A percentile compares a stretch with the other conserved stretches of the same genome.
Evolutionary conservation across 1,140 invertebrate genomes (phyloP).

Genomic region (Triops longicaudatus): DNA sequence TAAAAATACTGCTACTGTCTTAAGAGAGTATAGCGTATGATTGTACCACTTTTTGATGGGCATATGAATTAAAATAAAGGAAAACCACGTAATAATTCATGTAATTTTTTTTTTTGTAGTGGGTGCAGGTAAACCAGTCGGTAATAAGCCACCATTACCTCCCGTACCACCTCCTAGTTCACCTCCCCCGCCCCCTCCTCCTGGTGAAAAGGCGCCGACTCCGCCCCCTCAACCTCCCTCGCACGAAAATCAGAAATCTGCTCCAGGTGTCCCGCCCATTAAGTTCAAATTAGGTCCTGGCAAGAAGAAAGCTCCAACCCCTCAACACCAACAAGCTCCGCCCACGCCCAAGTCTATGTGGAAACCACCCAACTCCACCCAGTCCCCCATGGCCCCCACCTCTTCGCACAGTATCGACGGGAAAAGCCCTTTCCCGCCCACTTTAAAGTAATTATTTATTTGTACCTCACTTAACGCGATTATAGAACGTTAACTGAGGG

Average conservation of each 20-base stretch:
- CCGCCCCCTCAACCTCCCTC: slow-evolving; percentile 25
- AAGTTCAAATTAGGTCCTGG: slow-evolving; percentile 27
- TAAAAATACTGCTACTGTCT: no score
- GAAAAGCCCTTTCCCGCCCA: neutral
- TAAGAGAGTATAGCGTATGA: no score
- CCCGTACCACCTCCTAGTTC: slow-evolving; percentile 26
- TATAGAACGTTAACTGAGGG: neutral
- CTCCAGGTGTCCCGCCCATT: slow-evolving; percentile 16
- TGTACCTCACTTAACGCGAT: neutral
- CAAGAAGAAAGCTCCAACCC: slow-evolving; percentile 16
- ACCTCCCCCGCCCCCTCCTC: slow-evolving; percentile 29
- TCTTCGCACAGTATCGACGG: neutral
- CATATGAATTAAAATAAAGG: neutral
- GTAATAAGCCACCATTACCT: slow-evolving; percentile 18
- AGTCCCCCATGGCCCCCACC: slow-evolving; percentile 9
- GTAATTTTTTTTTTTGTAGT: neutral
- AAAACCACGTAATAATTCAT: neutral
- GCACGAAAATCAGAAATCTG: neutral
- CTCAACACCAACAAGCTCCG: neutral
- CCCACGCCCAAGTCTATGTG: slow-evolving; percentile 19
- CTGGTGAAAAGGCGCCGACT: neutral
- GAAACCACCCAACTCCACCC: slow-evolving; percentile 22
- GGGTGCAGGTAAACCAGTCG: neutral
- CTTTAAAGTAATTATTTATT: neutral
- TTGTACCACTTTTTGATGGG: no score